Evolutionary conservation across 2,113 vertebrate genomes (phyloP), one percentile per base, ranked within the genome.

Genomic region (Terrapene triunguis): DNA sequence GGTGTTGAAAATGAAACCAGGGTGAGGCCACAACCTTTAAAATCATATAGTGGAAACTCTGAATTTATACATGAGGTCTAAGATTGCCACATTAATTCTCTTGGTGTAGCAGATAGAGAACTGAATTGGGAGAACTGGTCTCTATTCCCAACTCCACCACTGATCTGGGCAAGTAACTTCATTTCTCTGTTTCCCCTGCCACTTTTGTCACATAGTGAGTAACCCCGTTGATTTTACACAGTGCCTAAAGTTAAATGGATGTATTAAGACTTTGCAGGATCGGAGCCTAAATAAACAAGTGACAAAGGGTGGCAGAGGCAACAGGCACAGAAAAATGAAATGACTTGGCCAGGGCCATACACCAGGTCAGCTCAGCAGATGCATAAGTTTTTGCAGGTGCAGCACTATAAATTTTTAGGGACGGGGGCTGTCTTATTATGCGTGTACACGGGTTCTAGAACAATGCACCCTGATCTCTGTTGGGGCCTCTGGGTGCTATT

Each of bases 1-100:
- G 93, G 96, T 89, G 55, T 91, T 84, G 92, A 92, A 92, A 94
- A 89, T 27, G 78, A 96, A 87, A 93, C 9, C 5, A 44, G 0
- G 2, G 59, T 72, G 80, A 38, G 35, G 48, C 76, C 44, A 32
- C 44, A 11, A 50, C 69, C 76, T 93, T 92, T 84, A 87, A 94
- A 93, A 51, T 94, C 53, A 48, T 92, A 19, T 21, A 82, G 6
- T 1, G 2, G 89, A 2, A 79, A 62, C 93, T 32, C 85, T 93
- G 82, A 94, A 16, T 95, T 87, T 80, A 84, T 29, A 90, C 16
- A 85, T 0, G 0, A 8, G 32, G 29, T 80, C 95, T 82, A 84
- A 85, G 72, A 84, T 2, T 76, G 51, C 85, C 93, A 69, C 85
- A 81, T 27, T 80, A 35, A 80, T 85, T 96, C 83, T 65, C 69